A percentile compares a stretch with the other conserved stretches of the same genome.
phyloP scores from a whole-genome alignment of 1,140 invertebrate species.

The Hylaeus anthracinus region DNA sequence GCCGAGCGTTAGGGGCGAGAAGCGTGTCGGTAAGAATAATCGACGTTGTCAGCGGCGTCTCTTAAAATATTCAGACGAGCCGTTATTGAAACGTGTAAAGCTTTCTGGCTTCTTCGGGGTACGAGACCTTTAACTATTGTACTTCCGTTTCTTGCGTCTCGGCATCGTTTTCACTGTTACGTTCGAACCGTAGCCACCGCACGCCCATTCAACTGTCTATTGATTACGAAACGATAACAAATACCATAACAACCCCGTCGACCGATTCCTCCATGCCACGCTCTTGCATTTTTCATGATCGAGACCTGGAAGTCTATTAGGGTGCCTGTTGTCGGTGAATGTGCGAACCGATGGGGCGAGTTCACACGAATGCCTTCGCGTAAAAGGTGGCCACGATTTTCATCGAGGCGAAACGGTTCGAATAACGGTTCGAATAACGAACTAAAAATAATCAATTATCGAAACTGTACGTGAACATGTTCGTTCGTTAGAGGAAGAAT shows the following conservation, averaged over 20 bases:
- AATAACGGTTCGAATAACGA: no score
- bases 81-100: slow-evolving; percentile 43
- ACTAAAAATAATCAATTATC: no score
- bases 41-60: slow-evolving; percentile 20
- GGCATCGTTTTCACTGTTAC: slow-evolving; percentile 40
- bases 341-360: no score
- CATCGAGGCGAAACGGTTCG: no score
- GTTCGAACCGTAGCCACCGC: slow-evolving; percentile 8
- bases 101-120: neutral
- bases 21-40: slow-evolving; percentile 53
- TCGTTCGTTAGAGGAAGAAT: no score
- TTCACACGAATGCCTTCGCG: no score
- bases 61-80: slow-evolving; percentile 52
- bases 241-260: slow-evolving; percentile 29
- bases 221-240: slow-evolving; percentile 31
- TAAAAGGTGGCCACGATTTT: no score
- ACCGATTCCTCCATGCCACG: slow-evolving; percentile 35
- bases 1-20: slow-evolving; percentile 10
- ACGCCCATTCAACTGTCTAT: slow-evolving; percentile 15
- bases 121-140: neutral
- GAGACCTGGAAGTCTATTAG: no score
- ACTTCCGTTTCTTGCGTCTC: neutral
- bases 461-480: no score
- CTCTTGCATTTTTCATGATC: slow-evolving; percentile 31
- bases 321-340: no score